Conservation (phyloP, 2,113 vertebrate species). For the Anas platyrhynchos region DNA sequence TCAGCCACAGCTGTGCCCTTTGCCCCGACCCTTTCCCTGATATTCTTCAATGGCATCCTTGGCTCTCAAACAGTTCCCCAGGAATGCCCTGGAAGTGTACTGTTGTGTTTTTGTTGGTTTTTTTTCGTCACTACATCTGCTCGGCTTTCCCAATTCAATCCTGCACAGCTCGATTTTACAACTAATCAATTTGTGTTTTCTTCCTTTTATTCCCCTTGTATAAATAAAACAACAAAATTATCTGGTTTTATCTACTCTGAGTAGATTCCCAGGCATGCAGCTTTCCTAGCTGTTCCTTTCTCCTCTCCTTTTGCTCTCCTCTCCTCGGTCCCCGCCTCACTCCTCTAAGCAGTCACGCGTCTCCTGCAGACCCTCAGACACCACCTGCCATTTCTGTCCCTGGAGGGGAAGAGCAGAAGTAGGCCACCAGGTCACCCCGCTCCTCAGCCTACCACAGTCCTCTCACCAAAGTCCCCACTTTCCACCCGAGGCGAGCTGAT, state of each 20-base stretch:
- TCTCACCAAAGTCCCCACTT: not conserved
- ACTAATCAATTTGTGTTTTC: not conserved
- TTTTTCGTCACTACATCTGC: conserved; percentile 50
- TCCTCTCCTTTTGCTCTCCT: not conserved
- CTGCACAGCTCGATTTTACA: not conserved
- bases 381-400: not conserved
- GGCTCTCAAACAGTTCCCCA: not conserved
- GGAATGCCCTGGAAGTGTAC: conserved; percentile 9
- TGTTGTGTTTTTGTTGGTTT: not conserved
- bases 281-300: not conserved
- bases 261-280: not conserved
- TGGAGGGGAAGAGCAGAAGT: not conserved
- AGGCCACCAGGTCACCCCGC: not conserved
- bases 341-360: not conserved
- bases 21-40: not conserved
- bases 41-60: not conserved
- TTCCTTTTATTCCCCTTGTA: not conserved
- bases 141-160: conserved; percentile 20
- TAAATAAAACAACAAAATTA: not conserved
- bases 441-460: not conserved
- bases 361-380: not conserved
- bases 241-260: not conserved
- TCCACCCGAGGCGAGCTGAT: not conserved
- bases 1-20: not conserved
- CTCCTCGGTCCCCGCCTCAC: not conserved